phyloP scores from a whole-genome alignment of 2,797 vertebrate genomes.

The Netta rufina region DNA sequence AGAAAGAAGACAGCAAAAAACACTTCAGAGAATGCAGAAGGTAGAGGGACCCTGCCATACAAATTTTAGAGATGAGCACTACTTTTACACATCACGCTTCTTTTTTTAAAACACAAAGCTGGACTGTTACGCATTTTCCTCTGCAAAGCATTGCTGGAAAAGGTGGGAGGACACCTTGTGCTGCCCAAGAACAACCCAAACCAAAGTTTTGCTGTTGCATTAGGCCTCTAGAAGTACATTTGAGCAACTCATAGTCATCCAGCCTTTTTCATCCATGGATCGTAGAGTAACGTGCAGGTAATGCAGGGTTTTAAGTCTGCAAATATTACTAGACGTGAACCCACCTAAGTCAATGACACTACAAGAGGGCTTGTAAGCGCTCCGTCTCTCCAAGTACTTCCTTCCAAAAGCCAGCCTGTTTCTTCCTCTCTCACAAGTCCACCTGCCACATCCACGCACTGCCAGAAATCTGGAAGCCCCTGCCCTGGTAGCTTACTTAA shows the following conservation, averaged over 20 bases:
- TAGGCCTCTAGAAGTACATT: neutral
- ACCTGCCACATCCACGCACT: neutral
- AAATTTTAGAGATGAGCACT: neutral
- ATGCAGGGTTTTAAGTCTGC: too few relatives aligned
- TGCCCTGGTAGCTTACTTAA: neutral
- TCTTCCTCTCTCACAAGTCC: neutral
- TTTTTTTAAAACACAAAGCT: too few relatives aligned
- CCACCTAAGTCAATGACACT: neutral
- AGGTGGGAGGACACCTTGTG: rapidly evolving
- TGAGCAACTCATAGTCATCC: neutral
- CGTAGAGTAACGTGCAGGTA: neutral
- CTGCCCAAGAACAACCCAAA: neutral
- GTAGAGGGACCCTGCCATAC: neutral
- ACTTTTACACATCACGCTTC: neutral
- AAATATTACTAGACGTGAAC: neutral
- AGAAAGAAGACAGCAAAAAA: neutral
- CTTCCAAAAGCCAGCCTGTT: neutral
- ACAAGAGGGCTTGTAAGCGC: neutral
- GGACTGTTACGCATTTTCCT: neutral
- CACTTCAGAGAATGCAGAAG: neutral
- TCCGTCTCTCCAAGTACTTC: neutral
- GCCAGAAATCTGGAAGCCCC: neutral
- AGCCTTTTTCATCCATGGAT: neutral
- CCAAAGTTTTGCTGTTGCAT: neutral
- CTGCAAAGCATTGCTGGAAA: neutral